phyloP scores from a whole-genome alignment of 1,140 invertebrate genomes.

The Argopecten irradians region DNA sequence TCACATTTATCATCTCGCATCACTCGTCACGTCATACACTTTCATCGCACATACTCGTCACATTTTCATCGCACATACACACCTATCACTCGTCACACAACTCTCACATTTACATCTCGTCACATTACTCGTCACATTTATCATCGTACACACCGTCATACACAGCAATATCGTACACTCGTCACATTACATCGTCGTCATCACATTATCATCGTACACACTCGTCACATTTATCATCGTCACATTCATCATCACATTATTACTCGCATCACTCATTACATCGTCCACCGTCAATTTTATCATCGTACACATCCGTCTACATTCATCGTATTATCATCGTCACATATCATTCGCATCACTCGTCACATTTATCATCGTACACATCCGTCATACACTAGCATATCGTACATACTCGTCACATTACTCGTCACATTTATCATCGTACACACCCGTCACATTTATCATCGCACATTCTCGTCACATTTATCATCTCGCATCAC shows the following conservation, averaged over 20 bases:
- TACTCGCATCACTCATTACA: too few relatives aligned
- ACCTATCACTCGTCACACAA: too few relatives aligned
- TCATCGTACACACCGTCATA: neutral
- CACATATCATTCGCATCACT: neutral
- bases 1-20: neutral
- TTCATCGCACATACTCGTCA: neutral
- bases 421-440: neutral
- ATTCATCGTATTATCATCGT: too few relatives aligned
- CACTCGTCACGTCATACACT: too few relatives aligned
- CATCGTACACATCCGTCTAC: too few relatives aligned
- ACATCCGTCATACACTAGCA: neutral
- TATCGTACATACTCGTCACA: neutral
- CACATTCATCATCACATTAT: too few relatives aligned
- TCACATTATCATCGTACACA: neutral
- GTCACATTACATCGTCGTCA: too few relatives aligned
- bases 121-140: neutral
- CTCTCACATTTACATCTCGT: too few relatives aligned
- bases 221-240: neutral
- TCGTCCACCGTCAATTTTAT: too few relatives aligned
- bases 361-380: neutral
- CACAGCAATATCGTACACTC: neutral
- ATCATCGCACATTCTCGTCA: neutral
- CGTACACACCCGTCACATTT: neutral
- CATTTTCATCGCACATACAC: too few relatives aligned
- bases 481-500: neutral